These are phyloP conservation scores for Fistularia commersonii DNA, from an alignment of 2,797 vertebrate species.

Conservation along the genomic window DNA sequence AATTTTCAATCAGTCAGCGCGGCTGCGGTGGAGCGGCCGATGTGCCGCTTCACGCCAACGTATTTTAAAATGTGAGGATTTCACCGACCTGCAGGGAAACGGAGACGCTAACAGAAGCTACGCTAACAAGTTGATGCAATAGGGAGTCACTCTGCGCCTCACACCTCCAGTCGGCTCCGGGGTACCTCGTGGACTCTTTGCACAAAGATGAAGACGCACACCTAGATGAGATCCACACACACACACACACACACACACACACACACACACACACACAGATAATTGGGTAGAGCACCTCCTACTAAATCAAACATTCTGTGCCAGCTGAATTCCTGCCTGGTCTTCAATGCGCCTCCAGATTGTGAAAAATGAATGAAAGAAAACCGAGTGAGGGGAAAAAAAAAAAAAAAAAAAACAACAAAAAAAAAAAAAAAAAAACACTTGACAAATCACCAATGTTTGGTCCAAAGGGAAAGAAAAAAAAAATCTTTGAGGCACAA, in stretches of 20 bases:
- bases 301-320: constrained; percentile 53
- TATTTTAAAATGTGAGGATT: too few relatives aligned
- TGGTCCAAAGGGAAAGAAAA: constrained; percentile 54
- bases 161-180: too few relatives aligned
- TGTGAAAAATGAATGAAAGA: constrained; percentile 62
- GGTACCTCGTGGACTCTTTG: not conserved
- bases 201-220: constrained; percentile 4
- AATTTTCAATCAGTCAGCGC: too few relatives aligned
- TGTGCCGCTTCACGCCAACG: too few relatives aligned
- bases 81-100: too few relatives aligned
- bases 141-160: too few relatives aligned
- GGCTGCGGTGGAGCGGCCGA: too few relatives aligned
- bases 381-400: constrained; percentile 29
- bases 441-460: constrained; percentile 67
- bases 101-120: too few relatives aligned
- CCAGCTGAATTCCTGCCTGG: constrained; percentile 59
- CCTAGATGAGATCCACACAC: constrained; percentile 10
- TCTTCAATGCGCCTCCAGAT: constrained; percentile 54
- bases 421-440: constrained; percentile 44
- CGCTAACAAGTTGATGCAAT: too few relatives aligned
- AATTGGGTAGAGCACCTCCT: constrained; percentile 48
- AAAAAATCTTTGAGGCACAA: constrained; percentile 59
- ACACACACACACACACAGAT: constrained; percentile 34
- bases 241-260: constrained; percentile 6
- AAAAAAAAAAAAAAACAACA: constrained; percentile 47